A percentile compares a stretch with the other conserved stretches of the same genome.
Conservation (phyloP, 2,797 vertebrate species). For the Oreochromis grahami region DNA sequence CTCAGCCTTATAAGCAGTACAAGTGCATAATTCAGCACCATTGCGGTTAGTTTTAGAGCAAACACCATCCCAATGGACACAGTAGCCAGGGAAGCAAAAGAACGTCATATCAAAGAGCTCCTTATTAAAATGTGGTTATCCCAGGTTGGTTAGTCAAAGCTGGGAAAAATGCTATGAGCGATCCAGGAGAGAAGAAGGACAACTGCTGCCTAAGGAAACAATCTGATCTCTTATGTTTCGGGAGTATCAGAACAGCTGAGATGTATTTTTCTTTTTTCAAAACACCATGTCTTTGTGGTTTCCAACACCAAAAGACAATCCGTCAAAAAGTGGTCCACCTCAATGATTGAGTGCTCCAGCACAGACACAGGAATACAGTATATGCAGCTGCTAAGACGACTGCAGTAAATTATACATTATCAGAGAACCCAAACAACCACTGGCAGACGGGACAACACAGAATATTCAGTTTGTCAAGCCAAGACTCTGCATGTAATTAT, state of each 20-base stretch:
- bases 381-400: background rate
- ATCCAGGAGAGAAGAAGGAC: background rate
- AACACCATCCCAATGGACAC: background rate
- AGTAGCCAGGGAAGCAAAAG: background rate
- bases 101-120: background rate
- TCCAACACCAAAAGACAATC: background rate
- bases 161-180: background rate
- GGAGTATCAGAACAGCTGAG: background rate
- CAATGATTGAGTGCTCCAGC: background rate
- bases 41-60: rapidly evolving
- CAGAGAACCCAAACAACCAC: background rate
- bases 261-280: background rate
- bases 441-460: background rate
- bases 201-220: background rate
- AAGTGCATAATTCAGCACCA: background rate
- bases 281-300: background rate
- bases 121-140: background rate
- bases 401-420: background rate
- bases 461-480: background rate
- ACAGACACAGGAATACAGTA: background rate
- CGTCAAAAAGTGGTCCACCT: background rate
- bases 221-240: rapidly evolving
- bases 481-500: background rate
- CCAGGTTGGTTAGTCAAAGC: background rate
- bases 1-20: background rate